phyloP scores from a whole-genome alignment of 2,888 invertebrate genomes.

The Eupithecia subumbrata region DNA sequence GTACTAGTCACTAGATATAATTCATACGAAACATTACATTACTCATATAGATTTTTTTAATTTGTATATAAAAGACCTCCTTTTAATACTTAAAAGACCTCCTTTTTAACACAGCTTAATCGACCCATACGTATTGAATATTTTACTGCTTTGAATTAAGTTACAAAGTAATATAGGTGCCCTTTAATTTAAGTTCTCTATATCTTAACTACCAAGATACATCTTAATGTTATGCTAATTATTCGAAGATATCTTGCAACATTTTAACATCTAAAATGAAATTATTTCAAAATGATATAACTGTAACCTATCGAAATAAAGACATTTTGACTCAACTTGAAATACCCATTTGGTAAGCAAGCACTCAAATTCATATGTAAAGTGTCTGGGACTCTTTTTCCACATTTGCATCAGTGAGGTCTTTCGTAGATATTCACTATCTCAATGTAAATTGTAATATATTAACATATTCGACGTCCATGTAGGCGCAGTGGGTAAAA shows the following conservation, averaged over 20 bases:
- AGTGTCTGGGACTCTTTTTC: background rate
- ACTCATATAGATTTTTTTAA: background rate
- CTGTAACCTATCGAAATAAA: background rate
- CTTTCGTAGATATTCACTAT: background rate
- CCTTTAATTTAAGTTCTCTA: background rate
- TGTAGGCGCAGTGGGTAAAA: background rate
- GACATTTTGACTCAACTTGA: background rate
- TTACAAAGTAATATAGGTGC: background rate
- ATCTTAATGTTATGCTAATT: constrained; percentile 1
- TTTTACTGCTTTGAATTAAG: background rate
- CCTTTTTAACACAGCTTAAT: background rate
- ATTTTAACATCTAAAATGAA: background rate
- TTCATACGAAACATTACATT: background rate
- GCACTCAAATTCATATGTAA: background rate
- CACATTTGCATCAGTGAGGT: constrained; percentile 7
- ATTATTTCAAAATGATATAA: background rate
- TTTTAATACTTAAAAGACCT: background rate
- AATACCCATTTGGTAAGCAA: background rate
- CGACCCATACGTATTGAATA: background rate
- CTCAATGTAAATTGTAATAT: background rate
- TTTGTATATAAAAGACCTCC: background rate
- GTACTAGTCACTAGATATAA: background rate
- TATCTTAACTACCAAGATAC: background rate
- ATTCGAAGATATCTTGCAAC: background rate
- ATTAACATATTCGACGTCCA: background rate